These are phyloP conservation scores for Tachypleus tridentatus DNA, from an alignment of 1,140 invertebrate species.

Conservation along the genomic window DNA sequence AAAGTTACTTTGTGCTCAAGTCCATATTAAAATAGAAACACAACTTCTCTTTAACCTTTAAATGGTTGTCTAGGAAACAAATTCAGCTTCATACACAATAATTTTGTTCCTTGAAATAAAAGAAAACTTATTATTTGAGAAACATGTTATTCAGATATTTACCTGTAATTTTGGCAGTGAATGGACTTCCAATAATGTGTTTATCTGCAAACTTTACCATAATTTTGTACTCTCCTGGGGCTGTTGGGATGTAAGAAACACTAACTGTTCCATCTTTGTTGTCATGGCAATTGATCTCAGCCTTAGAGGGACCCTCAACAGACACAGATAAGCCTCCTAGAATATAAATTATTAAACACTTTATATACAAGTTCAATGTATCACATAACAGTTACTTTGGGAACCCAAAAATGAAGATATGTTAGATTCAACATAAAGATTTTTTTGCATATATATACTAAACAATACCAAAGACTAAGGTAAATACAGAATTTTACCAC, in stretches of 20 bases:
- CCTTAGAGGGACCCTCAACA: constrained; percentile 93
- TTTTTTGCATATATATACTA: no score
- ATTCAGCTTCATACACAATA: not conserved
- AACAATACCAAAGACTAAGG: no score
- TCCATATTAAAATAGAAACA: no score
- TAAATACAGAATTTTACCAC: no score
- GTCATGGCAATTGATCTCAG: constrained; percentile 83
- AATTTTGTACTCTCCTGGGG: constrained; percentile 95
- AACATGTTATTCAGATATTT: constrained; percentile 10
- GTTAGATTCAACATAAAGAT: no score
- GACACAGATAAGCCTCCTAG: constrained; percentile 72
- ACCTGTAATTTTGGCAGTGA: constrained; percentile 73
- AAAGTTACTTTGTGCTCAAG: no score
- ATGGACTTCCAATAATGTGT: constrained; percentile 92
- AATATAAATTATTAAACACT: not conserved
- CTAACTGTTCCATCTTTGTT: constrained; percentile 93
- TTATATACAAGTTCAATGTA: no score
- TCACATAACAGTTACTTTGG: no score
- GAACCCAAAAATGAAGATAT: no score
- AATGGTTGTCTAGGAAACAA: not conserved
- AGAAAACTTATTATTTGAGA: no score
- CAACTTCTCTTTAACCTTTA: no score
- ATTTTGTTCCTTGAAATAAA: no score
- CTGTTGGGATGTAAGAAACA: constrained; percentile 84
- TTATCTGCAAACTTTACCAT: constrained; percentile 92